phyloP scores from a whole-genome alignment of 2,113 vertebrate genomes.

The Deroptyus accipitrinus region DNA sequence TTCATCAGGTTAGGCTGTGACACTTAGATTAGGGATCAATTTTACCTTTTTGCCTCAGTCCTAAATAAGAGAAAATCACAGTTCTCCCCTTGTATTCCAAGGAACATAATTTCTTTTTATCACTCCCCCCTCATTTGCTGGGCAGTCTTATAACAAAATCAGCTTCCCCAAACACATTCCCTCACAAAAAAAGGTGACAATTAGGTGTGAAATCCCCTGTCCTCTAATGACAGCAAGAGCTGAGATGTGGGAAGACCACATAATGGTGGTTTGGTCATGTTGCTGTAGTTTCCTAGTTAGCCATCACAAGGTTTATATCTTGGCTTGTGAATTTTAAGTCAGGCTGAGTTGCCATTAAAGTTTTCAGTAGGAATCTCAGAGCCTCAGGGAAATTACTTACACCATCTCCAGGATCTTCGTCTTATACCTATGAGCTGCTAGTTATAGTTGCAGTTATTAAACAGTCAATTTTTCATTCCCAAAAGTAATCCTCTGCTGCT shows the following conservation, averaged over 20 bases:
- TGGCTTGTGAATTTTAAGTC: not conserved
- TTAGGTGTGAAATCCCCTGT: not conserved
- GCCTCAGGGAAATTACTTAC: not conserved
- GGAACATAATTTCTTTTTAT: not conserved
- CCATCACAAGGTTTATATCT: not conserved
- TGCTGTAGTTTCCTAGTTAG: not conserved
- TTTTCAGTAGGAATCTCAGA: not conserved
- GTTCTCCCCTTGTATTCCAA: not conserved
- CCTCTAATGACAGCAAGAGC: not conserved
- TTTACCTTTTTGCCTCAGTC: conserved; percentile 6
- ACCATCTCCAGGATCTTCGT: not conserved
- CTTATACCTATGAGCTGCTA: not conserved
- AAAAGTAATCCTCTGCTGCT: not conserved
- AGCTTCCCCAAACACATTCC: not conserved
- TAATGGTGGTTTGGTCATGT: not conserved
- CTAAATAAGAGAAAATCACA: not conserved
- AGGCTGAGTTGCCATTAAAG: not conserved
- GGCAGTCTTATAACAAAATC: not conserved
- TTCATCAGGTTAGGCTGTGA: conserved; percentile 5
- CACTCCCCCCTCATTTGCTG: not conserved
- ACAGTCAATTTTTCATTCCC: not conserved
- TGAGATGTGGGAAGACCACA: not conserved
- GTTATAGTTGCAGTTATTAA: not conserved
- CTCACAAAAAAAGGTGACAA: not conserved
- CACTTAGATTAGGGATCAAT: not conserved